These are phyloP conservation scores for Platycheirus albimanus DNA, from an alignment of 2,888 invertebrate species.

Conservation along the genomic window DNA sequence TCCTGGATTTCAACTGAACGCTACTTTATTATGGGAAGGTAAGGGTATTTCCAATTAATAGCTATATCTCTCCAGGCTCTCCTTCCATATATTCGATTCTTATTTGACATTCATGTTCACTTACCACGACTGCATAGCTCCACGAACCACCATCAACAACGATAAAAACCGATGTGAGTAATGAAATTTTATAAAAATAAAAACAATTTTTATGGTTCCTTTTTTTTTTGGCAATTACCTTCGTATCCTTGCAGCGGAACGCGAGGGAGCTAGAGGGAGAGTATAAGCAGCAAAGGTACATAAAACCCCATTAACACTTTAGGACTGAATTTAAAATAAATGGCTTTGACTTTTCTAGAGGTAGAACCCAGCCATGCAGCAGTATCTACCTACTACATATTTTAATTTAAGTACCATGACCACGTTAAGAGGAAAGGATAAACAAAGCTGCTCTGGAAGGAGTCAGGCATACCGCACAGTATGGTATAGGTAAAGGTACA, in stretches of 20 bases:
- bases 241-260: slow-evolving; percentile 18
- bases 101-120: neutral
- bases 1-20: no score
- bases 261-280: neutral
- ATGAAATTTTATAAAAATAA: slow-evolving; percentile 59
- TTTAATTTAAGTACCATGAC: slow-evolving; percentile 66
- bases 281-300: slow-evolving; percentile 29
- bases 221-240: slow-evolving; percentile 46
- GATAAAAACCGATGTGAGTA: slow-evolving; percentile 34
- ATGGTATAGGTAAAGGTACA: no score
- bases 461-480: neutral
- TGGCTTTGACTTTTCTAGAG: slow-evolving; percentile 60
- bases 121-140: neutral
- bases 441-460: neutral
- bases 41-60: no score
- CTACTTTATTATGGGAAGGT: no score
- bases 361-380: slow-evolving; percentile 42
- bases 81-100: no score
- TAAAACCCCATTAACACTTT: slow-evolving; percentile 72
- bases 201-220: slow-evolving; percentile 35
- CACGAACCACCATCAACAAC: neutral
- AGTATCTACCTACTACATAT: slow-evolving; percentile 42
- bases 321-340: slow-evolving; percentile 74
- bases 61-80: no score
- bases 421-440: slow-evolving; percentile 8